phyloP scores from a whole-genome alignment of 2,797 vertebrate species.

The Caiman crocodilus region DNA sequence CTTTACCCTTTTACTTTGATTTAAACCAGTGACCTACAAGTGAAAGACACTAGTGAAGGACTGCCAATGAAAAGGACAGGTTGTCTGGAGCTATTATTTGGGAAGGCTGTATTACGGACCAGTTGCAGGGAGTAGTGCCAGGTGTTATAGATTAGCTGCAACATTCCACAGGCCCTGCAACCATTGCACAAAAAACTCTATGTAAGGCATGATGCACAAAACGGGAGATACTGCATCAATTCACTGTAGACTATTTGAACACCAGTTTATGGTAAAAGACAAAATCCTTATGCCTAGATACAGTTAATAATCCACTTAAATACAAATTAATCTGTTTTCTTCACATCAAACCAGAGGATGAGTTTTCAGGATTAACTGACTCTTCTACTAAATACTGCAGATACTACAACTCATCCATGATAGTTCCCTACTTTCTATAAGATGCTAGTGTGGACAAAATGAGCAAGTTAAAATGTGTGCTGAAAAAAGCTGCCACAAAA shows the following conservation, averaged over 20 bases:
- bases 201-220: conserved; percentile 45
- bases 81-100: neutral
- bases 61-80: conserved; percentile 46
- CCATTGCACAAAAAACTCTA: neutral
- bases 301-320: no score
- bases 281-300: neutral
- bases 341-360: no score
- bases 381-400: neutral
- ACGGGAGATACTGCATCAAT: conserved; percentile 30
- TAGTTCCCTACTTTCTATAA: conserved; percentile 29
- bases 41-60: conserved; percentile 7
- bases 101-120: conserved; percentile 54
- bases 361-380: no score
- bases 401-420: neutral
- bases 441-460: conserved; percentile 6
- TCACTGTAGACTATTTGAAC: conserved; percentile 37
- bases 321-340: no score
- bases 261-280: conserved; percentile 7
- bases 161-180: conserved; percentile 49
- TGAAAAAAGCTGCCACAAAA: neutral
- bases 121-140: conserved; percentile 39
- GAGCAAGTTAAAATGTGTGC: neutral
- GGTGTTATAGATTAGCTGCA: conserved; percentile 58
- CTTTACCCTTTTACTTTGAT: neutral
- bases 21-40: neutral